Percentiles rank a stretch among this genome's conserved stretches.
phyloP scores from a whole-genome alignment of 1,140 invertebrate genomes.

The Myzus persicae region DNA sequence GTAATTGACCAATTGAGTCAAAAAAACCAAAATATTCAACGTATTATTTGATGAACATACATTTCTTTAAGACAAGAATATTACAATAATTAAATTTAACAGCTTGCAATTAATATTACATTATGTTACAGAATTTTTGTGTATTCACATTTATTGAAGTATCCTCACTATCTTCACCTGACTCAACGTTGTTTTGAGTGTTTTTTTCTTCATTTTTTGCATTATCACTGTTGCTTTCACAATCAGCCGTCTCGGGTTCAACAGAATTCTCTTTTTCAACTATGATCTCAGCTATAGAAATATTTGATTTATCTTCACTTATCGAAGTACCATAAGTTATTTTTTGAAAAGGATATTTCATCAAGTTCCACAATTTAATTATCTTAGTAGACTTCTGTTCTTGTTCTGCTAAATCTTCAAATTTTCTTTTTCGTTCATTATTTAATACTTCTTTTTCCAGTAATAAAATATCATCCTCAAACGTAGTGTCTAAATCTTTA shows the following conservation, averaged over 20 bases:
- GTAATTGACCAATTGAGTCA: neutral
- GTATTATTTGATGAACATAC: neutral
- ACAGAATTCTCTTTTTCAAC: neutral
- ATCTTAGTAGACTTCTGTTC: slow-evolving; percentile 2
- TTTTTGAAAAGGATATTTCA: slow-evolving; percentile 52
- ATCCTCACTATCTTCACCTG: neutral
- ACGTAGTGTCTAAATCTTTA: neutral
- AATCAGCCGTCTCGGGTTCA: neutral
- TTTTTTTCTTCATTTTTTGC: neutral
- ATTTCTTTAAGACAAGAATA: slow-evolving; percentile 44
- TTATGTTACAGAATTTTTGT: slow-evolving; percentile 27
- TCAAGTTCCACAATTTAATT: slow-evolving; percentile 44
- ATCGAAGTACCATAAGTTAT: neutral
- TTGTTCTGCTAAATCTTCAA: neutral
- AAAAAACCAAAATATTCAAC: neutral
- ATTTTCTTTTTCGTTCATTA: slow-evolving; percentile 34
- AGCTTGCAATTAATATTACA: neutral
- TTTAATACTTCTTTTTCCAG: neutral
- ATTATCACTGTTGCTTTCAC: neutral
- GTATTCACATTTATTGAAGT: neutral
- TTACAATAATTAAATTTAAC: neutral
- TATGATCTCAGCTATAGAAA: slow-evolving; percentile 7
- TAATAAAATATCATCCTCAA: slow-evolving; percentile 9
- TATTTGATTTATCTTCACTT: slow-evolving; percentile 14
- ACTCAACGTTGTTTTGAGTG: neutral